A percentile compares a stretch with the other conserved stretches of the same genome.
Conservation (phyloP, 2,888 invertebrate species). For the Dryadula phaetusa region DNA sequence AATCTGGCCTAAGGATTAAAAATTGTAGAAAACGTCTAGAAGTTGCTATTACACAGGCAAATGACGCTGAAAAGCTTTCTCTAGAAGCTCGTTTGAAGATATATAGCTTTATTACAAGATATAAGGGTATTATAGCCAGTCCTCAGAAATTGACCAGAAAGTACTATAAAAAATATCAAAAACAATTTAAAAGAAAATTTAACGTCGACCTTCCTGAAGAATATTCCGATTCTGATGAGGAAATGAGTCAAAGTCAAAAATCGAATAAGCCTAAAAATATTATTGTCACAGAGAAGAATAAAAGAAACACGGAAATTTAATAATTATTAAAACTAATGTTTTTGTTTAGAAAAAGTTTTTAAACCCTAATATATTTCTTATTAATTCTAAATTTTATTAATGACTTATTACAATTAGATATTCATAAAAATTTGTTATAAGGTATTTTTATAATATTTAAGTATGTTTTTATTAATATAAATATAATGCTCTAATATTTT, state of each 20-base stretch:
- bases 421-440: too few species aligned
- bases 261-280: constrained; percentile 53
- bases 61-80: constrained; percentile 66
- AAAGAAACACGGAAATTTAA: constrained; percentile 6
- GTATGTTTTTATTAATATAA: too few species aligned
- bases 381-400: too few species aligned
- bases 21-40: constrained; percentile 62
- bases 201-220: constrained; percentile 63
- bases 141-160: constrained; percentile 63
- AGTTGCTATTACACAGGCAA: constrained; percentile 67
- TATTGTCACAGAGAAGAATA: constrained; percentile 53
- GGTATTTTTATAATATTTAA: too few species aligned
- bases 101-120: constrained; percentile 76
- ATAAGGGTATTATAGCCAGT: constrained; percentile 66
- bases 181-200: constrained; percentile 61
- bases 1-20: constrained; percentile 50
- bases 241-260: constrained; percentile 19
- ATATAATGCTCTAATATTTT: too few species aligned
- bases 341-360: too few species aligned
- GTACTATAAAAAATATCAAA: constrained; percentile 58
- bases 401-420: too few species aligned
- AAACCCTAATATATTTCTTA: too few species aligned
- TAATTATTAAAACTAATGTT: too few species aligned
- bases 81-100: constrained; percentile 65
- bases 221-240: constrained; percentile 55